phyloP scores from a whole-genome alignment of 2,797 vertebrate genomes.

The Bradypodion pumilum region DNA sequence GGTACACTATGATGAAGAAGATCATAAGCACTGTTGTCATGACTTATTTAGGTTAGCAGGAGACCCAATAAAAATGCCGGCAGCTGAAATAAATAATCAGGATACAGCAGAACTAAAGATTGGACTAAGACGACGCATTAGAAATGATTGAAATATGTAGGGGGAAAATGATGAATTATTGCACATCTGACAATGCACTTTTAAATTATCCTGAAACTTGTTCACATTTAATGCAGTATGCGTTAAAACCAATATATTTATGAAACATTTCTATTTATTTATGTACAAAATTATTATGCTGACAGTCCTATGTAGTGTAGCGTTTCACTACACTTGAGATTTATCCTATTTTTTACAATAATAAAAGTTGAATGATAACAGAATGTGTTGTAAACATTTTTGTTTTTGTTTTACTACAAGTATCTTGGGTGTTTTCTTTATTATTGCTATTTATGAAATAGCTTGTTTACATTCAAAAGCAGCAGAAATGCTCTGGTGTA shows the following conservation, averaged over 20 bases:
- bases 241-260: conserved; percentile 64
- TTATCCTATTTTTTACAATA: conserved; percentile 37
- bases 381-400: conserved; percentile 32
- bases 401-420: conserved; percentile 11
- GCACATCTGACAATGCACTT: conserved; percentile 59
- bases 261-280: conserved; percentile 66
- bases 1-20: conserved; percentile 48
- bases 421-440: background rate
- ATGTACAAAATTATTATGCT: conserved; percentile 51
- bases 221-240: conserved; percentile 45
- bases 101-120: conserved; percentile 49
- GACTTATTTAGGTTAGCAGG: conserved; percentile 67
- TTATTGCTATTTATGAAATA: background rate
- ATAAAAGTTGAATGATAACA: conserved; percentile 30
- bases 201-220: conserved; percentile 52
- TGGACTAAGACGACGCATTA: conserved; percentile 81
- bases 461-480: background rate
- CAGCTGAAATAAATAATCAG: conserved; percentile 55
- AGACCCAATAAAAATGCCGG: conserved; percentile 56
- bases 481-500: background rate
- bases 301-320: conserved; percentile 41
- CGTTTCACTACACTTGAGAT: conserved; percentile 32
- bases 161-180: conserved; percentile 32
- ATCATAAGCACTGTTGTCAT: conserved; percentile 47
- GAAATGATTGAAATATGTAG: conserved; percentile 76